Percentiles rank a stretch among this genome's conserved stretches.
Conservation (phyloP, 1,140 invertebrate genomes). For the Phymastichus coffea region DNA sequence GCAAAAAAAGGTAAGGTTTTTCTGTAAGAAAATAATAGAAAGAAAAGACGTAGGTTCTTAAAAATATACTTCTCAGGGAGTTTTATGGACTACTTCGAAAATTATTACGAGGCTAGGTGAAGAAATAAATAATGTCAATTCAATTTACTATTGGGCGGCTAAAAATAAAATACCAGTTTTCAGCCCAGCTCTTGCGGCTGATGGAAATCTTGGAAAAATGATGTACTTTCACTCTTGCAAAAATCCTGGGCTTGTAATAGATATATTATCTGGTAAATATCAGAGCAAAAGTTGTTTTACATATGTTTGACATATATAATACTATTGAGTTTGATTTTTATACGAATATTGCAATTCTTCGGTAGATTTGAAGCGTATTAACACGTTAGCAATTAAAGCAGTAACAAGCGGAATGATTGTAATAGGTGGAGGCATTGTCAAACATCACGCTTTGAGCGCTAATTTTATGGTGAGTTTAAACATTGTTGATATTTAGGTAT, state of each 20-base stretch:
- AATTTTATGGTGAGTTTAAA: slow-evolving; percentile 80
- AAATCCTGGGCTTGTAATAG: slow-evolving; percentile 88
- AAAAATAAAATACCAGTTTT: slow-evolving; percentile 98
- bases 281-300: too few relatives aligned
- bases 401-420: slow-evolving; percentile 95
- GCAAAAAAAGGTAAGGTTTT: slow-evolving; percentile 62
- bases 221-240: slow-evolving; percentile 97
- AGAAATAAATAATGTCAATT: slow-evolving; percentile 87
- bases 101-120: slow-evolving; percentile 82
- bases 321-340: too few relatives aligned
- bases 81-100: slow-evolving; percentile 92
- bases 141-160: slow-evolving; percentile 97
- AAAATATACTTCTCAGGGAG: slow-evolving; percentile 50
- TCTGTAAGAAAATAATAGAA: too few relatives aligned
- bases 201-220: slow-evolving; percentile 99
- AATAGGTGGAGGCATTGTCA: slow-evolving; percentile 92
- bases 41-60: too few relatives aligned
- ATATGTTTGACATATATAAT: too few relatives aligned
- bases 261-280: slow-evolving; percentile 89
- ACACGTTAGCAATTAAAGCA: slow-evolving; percentile 94
- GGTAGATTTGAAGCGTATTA: slow-evolving; percentile 85
- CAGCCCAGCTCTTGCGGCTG: slow-evolving; percentile 96
- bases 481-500: too few relatives aligned
- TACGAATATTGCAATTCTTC: too few relatives aligned
- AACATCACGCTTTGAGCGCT: slow-evolving; percentile 98